phyloP scores from a whole-genome alignment of 2,113 vertebrate genomes.

The Ptilonorhynchus violaceus region DNA sequence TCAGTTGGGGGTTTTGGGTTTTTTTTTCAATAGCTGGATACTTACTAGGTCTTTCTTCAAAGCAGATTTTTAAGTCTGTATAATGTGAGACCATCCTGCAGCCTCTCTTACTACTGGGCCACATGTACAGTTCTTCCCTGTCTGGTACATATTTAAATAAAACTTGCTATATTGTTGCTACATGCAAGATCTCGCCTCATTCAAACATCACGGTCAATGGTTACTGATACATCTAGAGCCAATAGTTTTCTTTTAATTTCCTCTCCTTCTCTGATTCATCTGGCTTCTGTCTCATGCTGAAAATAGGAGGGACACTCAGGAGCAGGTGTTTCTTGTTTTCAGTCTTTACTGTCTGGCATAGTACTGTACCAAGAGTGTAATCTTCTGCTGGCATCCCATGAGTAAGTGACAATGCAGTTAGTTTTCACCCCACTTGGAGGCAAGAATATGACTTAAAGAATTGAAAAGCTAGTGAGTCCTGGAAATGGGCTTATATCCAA shows the following conservation, averaged over 20 bases:
- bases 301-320: neutral
- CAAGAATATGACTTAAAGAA: neutral
- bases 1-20: neutral
- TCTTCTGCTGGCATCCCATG: neutral
- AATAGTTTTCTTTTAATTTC: neutral
- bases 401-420: neutral
- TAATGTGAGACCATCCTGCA: neutral
- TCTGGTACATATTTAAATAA: neutral
- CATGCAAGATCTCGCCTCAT: neutral
- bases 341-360: neutral
- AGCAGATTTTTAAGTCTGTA: neutral
- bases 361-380: neutral
- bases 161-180: neutral
- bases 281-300: neutral
- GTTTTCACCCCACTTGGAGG: neutral
- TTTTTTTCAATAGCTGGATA: neutral
- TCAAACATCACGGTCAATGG: neutral
- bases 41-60: neutral
- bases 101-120: neutral
- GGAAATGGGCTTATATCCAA: neutral
- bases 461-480: neutral
- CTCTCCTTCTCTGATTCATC: neutral
- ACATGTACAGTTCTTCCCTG: neutral
- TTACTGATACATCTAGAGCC: neutral
- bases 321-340: neutral